Evolutionary conservation across 2,888 invertebrate species (phyloP).

Genomic region (Cancer borealis): DNA sequence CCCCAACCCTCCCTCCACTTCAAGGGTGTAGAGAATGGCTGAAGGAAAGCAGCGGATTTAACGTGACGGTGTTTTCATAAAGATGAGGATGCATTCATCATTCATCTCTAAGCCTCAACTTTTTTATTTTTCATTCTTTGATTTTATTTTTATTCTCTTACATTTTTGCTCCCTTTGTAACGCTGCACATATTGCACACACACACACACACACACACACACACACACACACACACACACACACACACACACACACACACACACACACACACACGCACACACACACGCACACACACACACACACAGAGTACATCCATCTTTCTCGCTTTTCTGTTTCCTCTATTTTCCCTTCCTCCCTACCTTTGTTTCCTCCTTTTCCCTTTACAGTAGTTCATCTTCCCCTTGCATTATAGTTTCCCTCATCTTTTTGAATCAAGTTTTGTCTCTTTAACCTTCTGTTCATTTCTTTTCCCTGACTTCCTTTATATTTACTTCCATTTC

Average conservation of each 20-base stretch:
- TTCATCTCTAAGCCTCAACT: not conserved
- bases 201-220: too few relatives aligned
- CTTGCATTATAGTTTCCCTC: not conserved
- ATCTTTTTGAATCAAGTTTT: not conserved
- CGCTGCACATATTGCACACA: not conserved
- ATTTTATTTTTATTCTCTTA: not conserved
- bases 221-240: too few relatives aligned
- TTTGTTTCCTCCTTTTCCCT: not conserved
- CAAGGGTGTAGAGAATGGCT: not conserved
- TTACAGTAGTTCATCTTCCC: not conserved
- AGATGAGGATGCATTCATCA: not conserved
- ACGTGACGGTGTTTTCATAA: not conserved
- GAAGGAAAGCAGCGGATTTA: not conserved
- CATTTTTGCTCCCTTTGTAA: not conserved
- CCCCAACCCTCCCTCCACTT: not conserved
- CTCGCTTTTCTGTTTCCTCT: not conserved
- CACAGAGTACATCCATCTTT: not conserved
- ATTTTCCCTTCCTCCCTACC: not conserved
- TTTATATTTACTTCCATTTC: not conserved
- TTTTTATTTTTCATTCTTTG: not conserved
- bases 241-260: not conserved
- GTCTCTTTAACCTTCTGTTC: not conserved
- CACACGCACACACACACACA: too few relatives aligned
- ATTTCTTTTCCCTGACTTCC: not conserved
- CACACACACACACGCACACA: too few relatives aligned